Evolutionary conservation across 2,888 invertebrate genomes (phyloP), one percentile per base, ranked within the genome.

Genomic region (Hemithea aestivaria): DNA sequence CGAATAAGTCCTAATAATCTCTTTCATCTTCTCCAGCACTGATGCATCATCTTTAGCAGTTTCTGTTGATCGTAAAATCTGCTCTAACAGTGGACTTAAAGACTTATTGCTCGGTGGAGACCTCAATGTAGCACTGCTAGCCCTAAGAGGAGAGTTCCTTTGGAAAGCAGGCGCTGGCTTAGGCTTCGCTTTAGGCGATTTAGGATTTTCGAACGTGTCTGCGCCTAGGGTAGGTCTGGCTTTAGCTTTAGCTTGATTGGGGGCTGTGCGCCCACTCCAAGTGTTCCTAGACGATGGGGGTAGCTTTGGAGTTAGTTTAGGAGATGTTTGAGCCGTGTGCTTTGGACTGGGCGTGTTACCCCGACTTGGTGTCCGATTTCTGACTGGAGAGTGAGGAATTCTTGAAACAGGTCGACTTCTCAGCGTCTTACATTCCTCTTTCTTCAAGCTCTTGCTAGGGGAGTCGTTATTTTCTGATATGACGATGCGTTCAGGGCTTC

Each of bases 11-110:
- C 87, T 73, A 41, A 88, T 87, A 10, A 88, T 87, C 40, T 91
- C 92, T 62, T 94, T 93, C 78, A 95, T 91, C 67, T 94, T 93
- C 55, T 91, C 90, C 11, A 93, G 80, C 36, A 94, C 92, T 47
- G 91, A 84, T 3, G 91, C 90, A 59, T 95, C 94, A 55, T 94
- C 93, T 61, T 92, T 91, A 1, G 92, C 90, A 2, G 89, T 90
- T 56, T 91, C 92, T 2, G 94, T 91, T 12, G 93, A 91, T 52
- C 91, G 89, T 1, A 94, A 70, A 20, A 94, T 90, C 65, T 94
- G 93, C 60, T 94, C 90, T 27, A 94, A 69, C 2, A 93, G 88
- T 3, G 92, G 92, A 39, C 90, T 90, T 20, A 90, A 72, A 41
- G 84, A 81, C 69, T 92, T 90, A 40, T 90, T 89, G 40, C 75